phyloP scores from a whole-genome alignment of 2,888 invertebrate species.

The Dicroscelio sp. region DNA sequence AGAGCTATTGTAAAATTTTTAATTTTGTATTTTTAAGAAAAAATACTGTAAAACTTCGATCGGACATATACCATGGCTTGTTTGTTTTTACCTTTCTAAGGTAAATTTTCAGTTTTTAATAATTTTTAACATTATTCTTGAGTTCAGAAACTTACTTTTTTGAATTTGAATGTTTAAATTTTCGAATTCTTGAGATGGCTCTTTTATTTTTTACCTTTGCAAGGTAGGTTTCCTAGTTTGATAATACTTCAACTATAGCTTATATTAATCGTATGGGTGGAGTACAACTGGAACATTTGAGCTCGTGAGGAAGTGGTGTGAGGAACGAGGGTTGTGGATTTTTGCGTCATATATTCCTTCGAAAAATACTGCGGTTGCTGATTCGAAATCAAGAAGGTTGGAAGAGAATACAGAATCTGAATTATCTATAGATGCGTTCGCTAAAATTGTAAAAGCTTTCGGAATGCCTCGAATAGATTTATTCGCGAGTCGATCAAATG shows the following conservation, averaged over 20 bases:
- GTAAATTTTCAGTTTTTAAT: no score
- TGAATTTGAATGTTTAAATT: constrained; percentile 62
- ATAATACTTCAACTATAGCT: constrained; percentile 63
- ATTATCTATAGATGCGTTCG: background rate
- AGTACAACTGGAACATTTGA: background rate
- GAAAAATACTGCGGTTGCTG: background rate
- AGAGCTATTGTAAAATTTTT: no score
- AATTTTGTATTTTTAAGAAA: no score
- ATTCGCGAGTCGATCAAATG: constrained; percentile 44
- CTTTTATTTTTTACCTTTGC: no score
- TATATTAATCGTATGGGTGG: constrained; percentile 66
- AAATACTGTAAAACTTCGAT: no score
- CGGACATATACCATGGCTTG: no score
- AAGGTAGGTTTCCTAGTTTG: constrained; percentile 51
- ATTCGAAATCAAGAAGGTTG: background rate
- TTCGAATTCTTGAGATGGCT: constrained; percentile 53
- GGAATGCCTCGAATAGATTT: constrained; percentile 41
- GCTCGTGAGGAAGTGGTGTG: background rate
- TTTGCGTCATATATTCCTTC: background rate
- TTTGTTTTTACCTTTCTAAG: no score
- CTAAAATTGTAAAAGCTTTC: background rate
- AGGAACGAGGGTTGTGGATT: background rate
- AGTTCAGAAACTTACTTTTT: no score
- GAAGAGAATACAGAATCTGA: background rate
- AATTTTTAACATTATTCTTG: no score